Percentiles rank a stretch among this genome's conserved stretches.
Conservation (phyloP, 2,888 invertebrate genomes). For the Leptodirus hochenwartii region DNA sequence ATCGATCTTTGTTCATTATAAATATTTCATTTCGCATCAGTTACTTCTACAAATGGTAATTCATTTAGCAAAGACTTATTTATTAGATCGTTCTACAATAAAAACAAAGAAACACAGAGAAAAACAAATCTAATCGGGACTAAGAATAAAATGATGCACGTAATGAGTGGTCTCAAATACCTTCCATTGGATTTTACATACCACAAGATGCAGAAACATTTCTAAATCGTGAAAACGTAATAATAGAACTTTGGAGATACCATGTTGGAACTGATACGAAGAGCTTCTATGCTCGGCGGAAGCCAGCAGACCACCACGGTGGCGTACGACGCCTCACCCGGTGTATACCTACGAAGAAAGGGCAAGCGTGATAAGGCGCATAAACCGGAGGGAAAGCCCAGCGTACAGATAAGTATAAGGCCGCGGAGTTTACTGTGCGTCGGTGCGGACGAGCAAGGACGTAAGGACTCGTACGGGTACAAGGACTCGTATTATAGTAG, state of each 20-base stretch:
- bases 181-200: too few relatives aligned
- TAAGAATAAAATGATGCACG: too few relatives aligned
- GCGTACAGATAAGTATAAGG: conserved; percentile 15
- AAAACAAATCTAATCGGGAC: too few relatives aligned
- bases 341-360: not conserved
- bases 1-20: too few relatives aligned
- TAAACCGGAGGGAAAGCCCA: too few relatives aligned
- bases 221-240: not conserved
- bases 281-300: conserved; percentile 17
- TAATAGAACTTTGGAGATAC: conserved; percentile 3
- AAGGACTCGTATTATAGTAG: conserved; percentile 19
- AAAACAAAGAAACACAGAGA: too few relatives aligned
- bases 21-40: too few relatives aligned
- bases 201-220: not conserved
- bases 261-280: conserved; percentile 21
- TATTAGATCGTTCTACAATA: too few relatives aligned
- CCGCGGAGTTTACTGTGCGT: conserved; percentile 24
- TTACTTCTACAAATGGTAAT: too few relatives aligned
- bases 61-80: too few relatives aligned
- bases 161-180: too few relatives aligned
- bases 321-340: not conserved
- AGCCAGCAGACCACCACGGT: conserved; percentile 14
- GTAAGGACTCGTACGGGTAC: conserved; percentile 11
- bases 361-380: not conserved
- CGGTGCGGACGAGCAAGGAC: conserved; percentile 11